Conservation (phyloP, 2,888 invertebrate genomes). For the Lepidochrysops patricia region DNA sequence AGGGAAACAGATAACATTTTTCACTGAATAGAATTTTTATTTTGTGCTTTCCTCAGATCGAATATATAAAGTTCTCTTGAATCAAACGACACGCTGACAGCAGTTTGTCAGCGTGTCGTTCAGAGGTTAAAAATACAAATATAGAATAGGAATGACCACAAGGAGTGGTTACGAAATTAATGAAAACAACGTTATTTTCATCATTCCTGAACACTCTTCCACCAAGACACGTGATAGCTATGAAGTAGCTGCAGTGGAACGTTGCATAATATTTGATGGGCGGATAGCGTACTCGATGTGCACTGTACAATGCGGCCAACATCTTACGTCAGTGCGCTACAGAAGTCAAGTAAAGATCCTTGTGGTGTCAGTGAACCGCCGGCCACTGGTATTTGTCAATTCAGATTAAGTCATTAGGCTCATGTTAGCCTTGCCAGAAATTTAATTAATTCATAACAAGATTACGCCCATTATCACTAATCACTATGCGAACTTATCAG, state of each 20-base stretch:
- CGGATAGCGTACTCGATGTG: background rate
- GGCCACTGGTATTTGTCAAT: background rate
- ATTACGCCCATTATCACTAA: background rate
- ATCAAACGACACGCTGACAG: too few species aligned
- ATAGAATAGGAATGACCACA: too few species aligned
- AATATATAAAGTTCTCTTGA: background rate
- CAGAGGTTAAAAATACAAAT: too few species aligned
- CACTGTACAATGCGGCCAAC: background rate
- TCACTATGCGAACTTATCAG: background rate
- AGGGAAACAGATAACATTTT: background rate
- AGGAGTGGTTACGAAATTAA: too few species aligned
- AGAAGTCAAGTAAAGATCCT: constrained; percentile 5
- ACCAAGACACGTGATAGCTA: background rate
- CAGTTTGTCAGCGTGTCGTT: too few species aligned
- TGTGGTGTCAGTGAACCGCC: constrained; percentile 6
- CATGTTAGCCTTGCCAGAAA: background rate
- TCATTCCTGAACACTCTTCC: too few species aligned
- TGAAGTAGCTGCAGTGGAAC: background rate
- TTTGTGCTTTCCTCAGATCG: background rate
- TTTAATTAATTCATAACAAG: background rate
- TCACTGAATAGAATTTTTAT: background rate
- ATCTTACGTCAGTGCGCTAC: background rate
- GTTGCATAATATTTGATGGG: constrained; percentile 3
- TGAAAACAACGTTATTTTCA: too few species aligned
- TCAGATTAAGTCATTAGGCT: background rate